Percentiles rank a stretch among this genome's conserved stretches.
These are phyloP conservation scores for Drosophila paulistorum DNA, from an alignment of 1,140 invertebrate genomes.

Conservation along the genomic window DNA sequence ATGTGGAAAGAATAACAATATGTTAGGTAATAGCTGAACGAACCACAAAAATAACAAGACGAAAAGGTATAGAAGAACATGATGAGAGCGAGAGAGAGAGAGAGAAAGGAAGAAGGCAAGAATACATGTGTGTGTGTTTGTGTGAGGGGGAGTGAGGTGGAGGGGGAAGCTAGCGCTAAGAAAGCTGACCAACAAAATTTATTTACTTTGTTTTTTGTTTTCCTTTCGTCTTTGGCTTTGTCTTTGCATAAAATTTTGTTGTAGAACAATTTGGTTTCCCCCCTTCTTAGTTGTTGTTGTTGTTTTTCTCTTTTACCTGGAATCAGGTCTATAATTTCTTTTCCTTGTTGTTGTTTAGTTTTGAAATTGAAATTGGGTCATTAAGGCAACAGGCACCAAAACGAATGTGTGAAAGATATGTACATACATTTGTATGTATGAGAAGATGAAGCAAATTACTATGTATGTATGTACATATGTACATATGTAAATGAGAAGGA, in stretches of 20 bases:
- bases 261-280: background rate
- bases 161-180: background rate
- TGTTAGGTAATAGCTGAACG: constrained; percentile 62
- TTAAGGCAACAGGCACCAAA: constrained; percentile 44
- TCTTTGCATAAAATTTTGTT: constrained; percentile 20
- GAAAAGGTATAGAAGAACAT: background rate
- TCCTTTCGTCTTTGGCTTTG: constrained; percentile 28
- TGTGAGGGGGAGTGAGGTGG: background rate
- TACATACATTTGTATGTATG: background rate
- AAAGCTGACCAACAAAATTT: constrained; percentile 9
- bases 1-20: constrained; percentile 70
- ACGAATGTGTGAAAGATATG: constrained; percentile 35
- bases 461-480: background rate
- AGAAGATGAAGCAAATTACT: background rate
- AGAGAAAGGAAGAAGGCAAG: background rate
- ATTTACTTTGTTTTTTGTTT: constrained; percentile 19
- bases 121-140: background rate
- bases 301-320: constrained; percentile 37
- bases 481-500: background rate
- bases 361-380: constrained; percentile 55
- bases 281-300: background rate
- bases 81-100: constrained; percentile 9
- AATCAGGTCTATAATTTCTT: constrained; percentile 26
- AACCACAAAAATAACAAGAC: constrained; percentile 15
- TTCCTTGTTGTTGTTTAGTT: constrained; percentile 21